Base-by-base conservation (phyloP, 2,888 invertebrate genomes). In the Perizoma affinitatum region DNA sequence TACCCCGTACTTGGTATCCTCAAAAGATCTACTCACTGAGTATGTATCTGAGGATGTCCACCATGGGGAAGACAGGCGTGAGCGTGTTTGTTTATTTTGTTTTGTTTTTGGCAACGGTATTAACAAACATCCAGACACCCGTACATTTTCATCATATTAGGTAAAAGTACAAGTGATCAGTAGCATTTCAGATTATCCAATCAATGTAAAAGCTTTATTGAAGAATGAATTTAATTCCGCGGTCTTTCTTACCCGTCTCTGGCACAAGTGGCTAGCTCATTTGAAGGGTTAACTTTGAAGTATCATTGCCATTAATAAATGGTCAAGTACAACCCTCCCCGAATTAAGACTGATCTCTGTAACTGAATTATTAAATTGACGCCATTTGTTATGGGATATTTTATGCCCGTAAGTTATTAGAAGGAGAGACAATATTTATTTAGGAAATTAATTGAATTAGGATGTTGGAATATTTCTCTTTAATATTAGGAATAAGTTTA, bases 291-390 rank as follows among this genome's bases (percentile, higher is more conserved):
- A 89, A 90, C 84, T 90, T 86, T 90, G 88, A 89, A 92, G 91
- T 90, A 90, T 90, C 88, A 90, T 89, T 88, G 83, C 89, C 86
- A 88, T 91, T 92, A 90, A 89, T 90, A 87, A 91, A 89, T 87
- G 91, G 90, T 92, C 90, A 90, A 92, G 89, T 90, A 83, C 70
- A 79, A 75, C 82, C 74, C 68, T 66, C 67, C 78, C 81, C 76
- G 80, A 84, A 86, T 87, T 84, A 80, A 80, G 86, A 87, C 82
- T 82, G 88, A 88, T 88, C 80, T 86, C 84, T 78, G 74, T 83
- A 84, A 87, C 84, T 88, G 84, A 89, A 89, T 89, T 87, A 90
- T 90, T 88, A 87, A 90, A 88, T 85, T 83, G 83, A 75, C 74
- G 78, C 74, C 86, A 87, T 89, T 89, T 88, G 79, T 88, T 84